These are phyloP conservation scores for Malacosoma neustria DNA, from an alignment of 2,888 invertebrate genomes.

Conservation along the genomic window DNA sequence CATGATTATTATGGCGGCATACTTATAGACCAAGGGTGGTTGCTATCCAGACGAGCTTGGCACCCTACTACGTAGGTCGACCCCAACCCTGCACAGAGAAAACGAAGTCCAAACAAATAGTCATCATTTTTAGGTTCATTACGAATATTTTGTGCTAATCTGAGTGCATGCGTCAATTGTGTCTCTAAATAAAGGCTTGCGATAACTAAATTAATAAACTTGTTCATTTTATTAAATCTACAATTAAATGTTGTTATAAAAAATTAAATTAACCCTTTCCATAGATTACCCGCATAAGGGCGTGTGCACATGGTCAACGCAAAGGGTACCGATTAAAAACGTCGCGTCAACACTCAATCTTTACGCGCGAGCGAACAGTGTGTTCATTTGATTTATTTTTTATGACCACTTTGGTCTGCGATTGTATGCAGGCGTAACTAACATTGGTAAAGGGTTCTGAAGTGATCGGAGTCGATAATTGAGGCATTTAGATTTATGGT, in stretches of 20 bases:
- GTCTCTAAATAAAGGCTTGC: too few species aligned
- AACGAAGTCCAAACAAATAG: too few species aligned
- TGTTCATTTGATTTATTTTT: constrained; percentile 53
- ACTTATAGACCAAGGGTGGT: too few species aligned
- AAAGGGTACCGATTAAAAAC: constrained; percentile 18
- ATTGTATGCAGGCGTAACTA: constrained; percentile 59
- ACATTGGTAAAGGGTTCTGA: constrained; percentile 15
- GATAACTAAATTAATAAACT: too few species aligned
- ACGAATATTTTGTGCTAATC: too few species aligned
- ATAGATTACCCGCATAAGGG: not conserved
- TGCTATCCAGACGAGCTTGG: too few species aligned
- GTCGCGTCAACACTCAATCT: constrained; percentile 38
- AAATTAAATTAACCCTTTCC: not conserved
- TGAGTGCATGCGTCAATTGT: too few species aligned
- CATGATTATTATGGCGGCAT: too few species aligned
- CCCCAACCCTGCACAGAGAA: too few species aligned
- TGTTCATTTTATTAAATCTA: not conserved
- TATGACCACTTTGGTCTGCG: constrained; percentile 33
- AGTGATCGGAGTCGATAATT: not conserved
- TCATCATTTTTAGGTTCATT: too few species aligned
- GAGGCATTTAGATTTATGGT: not conserved
- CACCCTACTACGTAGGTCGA: too few species aligned
- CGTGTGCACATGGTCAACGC: constrained; percentile 17
- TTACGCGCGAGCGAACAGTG: constrained; percentile 27
- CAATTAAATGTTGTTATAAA: not conserved